phyloP scores from a whole-genome alignment of 2,888 invertebrate genomes.

The Brenthis hecate region DNA sequence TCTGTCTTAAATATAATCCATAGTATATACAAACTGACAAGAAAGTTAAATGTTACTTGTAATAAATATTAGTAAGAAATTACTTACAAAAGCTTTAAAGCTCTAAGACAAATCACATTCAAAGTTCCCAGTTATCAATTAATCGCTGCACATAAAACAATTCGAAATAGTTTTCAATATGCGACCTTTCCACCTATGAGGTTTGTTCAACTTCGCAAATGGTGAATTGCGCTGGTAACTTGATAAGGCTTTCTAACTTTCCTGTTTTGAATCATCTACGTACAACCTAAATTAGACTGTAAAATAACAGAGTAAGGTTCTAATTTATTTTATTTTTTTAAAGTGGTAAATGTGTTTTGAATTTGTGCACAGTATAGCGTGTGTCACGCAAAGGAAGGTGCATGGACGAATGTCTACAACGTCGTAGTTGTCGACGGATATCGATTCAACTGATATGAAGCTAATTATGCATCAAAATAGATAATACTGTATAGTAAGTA shows the following conservation, averaged over 20 bases:
- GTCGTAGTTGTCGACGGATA: conserved; percentile 55
- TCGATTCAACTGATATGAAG: conserved; percentile 63
- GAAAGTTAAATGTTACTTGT: too few species aligned
- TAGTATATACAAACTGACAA: too few species aligned
- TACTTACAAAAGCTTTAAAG: neutral
- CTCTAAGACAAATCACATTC: neutral
- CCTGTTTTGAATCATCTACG: conserved; percentile 24
- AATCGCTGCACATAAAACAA: conserved; percentile 6
- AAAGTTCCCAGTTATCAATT: conserved; percentile 7
- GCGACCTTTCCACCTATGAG: conserved; percentile 19
- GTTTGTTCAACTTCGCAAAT: conserved; percentile 53
- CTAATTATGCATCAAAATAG: conserved; percentile 55
- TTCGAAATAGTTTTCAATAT: conserved; percentile 28
- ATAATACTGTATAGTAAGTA: neutral
- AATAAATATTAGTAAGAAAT: too few species aligned
- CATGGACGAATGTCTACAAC: conserved; percentile 69
- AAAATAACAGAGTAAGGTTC: neutral
- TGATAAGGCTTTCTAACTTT: conserved; percentile 56
- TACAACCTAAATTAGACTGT: conserved; percentile 33
- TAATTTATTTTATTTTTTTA: conserved; percentile 14
- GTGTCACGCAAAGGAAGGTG: conserved; percentile 68
- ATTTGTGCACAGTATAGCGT: conserved; percentile 55
- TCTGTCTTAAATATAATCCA: too few species aligned
- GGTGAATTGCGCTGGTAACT: conserved; percentile 65
- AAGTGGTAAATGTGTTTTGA: conserved; percentile 40